phyloP scores from a whole-genome alignment of 2,113 vertebrate species.

The Psephotus haematonotus region DNA sequence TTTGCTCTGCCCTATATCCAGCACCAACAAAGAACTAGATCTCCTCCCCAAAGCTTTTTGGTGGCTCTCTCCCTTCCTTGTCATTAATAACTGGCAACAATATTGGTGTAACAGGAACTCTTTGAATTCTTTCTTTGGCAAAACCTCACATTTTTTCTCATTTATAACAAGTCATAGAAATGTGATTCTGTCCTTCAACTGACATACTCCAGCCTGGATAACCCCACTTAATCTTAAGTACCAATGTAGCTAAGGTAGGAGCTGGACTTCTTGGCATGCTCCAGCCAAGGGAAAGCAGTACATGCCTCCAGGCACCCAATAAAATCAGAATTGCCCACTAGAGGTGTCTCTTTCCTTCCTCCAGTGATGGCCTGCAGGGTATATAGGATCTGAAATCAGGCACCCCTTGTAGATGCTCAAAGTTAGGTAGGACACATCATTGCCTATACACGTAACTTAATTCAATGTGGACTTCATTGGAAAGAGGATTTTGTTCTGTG shows the following conservation, averaged over 20 bases:
- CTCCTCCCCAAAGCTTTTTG: background rate
- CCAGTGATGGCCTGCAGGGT: background rate
- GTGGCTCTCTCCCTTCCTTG: background rate
- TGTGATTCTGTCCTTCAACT: background rate
- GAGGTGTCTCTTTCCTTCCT: background rate
- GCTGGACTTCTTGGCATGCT: background rate
- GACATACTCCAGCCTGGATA: background rate
- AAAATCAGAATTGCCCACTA: background rate
- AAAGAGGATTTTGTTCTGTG: background rate
- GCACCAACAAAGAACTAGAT: background rate
- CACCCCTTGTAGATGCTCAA: background rate
- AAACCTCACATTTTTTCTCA: fast-evolving
- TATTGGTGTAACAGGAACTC: background rate
- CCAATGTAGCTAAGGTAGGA: background rate
- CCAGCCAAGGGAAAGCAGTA: background rate
- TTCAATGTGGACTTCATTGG: background rate
- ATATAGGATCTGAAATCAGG: background rate
- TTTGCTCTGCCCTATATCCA: background rate
- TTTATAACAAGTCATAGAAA: background rate
- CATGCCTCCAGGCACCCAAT: background rate
- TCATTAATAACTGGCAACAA: background rate
- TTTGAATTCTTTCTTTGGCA: background rate
- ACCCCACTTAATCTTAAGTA: background rate
- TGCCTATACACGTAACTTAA: background rate
- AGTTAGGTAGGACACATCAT: background rate